Evolutionary conservation across 2,113 vertebrate genomes (phyloP), one percentile per base, ranked within the genome.

Genomic region (Odobenus rosmarus): DNA sequence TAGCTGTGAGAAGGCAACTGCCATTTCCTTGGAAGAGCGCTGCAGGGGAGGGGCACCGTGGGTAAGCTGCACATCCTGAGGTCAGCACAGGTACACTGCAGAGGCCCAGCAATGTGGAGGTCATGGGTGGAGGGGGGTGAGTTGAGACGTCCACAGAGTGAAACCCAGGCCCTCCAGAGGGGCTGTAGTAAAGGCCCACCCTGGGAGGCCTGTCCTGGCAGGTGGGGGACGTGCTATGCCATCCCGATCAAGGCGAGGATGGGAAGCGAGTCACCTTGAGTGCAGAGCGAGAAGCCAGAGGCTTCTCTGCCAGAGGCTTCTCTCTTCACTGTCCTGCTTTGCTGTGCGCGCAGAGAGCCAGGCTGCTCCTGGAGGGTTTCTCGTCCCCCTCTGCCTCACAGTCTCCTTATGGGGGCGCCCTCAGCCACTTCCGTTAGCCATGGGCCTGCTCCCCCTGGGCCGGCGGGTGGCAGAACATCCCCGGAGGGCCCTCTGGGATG

Each of bases 51-150:
- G 69, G 8, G 9, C 28, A 11, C 55, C 16, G 18, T 31, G 74
- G 72, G 74, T 71, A 64, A 55, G 24, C 42, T 31, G 3, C 5
- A 2, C 1, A 21, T 12, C 33, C 15, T 21, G 24, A 51, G 53
- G 72, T 14, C 14, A 12, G 49, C 0, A 0, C 26, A 33, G 18
- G 46, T 42, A 24, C 7, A 1, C 33, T 53, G 16, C 49, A 14
- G 61, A 39, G 39, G 23, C 72, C 28, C 62, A 5, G 28, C 12
- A 2, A 31, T 28, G 6, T 31, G 62, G 62, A 7, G 62, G 62
- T 64, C 9, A 15, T 5, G 10, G 67, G n/a, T 28, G 0, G 0
- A 24, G n/a, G 10, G 7, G 3, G 67, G 13, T 28, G 84, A 3
- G 0, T 14, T 5, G 57, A 61, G 28, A 62, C 6, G 8, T 64